These are phyloP conservation scores for Nymphalis polychloros DNA, from an alignment of 2,888 invertebrate species.

Conservation along the genomic window DNA sequence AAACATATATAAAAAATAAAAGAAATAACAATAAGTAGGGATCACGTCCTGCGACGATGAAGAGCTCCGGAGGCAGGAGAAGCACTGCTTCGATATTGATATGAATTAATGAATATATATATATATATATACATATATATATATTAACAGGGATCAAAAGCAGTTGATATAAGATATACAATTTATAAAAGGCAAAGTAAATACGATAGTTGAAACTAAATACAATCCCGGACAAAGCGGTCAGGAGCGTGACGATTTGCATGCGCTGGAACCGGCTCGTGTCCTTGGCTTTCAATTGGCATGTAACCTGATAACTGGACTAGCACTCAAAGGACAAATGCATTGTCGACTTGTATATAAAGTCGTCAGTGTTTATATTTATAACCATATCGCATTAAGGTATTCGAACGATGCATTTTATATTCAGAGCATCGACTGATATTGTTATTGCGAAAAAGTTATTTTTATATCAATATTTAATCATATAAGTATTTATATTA, in stretches of 20 bases:
- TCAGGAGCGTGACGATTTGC: slow-evolving; percentile 32
- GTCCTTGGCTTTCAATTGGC: slow-evolving; percentile 33
- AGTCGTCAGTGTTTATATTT: slow-evolving; percentile 5
- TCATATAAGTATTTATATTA: not conserved
- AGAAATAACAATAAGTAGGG: no score
- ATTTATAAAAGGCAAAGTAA: slow-evolving; percentile 16
- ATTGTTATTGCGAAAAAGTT: not conserved
- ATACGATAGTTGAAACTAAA: slow-evolving; percentile 24
- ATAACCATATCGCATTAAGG: not conserved
- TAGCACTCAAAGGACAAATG: slow-evolving; percentile 8
- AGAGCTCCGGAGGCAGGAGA: no score
- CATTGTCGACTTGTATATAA: not conserved
- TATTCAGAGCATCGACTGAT: no score
- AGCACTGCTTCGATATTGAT: no score
- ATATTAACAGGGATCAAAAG: not conserved
- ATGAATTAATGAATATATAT: no score
- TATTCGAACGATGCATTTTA: no score
- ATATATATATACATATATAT: no score
- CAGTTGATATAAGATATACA: not conserved
- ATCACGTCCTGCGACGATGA: no score
- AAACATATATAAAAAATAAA: no score
- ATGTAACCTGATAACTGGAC: slow-evolving; percentile 28
- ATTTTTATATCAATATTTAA: not conserved
- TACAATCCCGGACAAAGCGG: slow-evolving; percentile 31
- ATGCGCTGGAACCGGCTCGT: slow-evolving; percentile 31